phyloP scores from a whole-genome alignment of 2,888 invertebrate genomes.

The Gibbula magus region DNA sequence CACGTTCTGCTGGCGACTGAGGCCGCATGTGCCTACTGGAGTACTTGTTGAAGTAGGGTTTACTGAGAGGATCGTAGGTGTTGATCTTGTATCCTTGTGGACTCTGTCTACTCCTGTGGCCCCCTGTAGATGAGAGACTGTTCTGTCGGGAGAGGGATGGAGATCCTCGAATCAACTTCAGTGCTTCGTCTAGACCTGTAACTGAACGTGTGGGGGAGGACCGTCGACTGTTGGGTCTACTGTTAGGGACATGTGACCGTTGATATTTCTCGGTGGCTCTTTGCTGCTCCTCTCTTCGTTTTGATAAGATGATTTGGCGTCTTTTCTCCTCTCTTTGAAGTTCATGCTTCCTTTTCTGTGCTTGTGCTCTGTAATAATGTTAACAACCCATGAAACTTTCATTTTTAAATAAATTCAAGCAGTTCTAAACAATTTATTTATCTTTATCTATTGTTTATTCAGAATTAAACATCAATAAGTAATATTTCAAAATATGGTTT shows the following conservation, averaged over 20 bases:
- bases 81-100: conserved; percentile 36
- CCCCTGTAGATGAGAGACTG: conserved; percentile 29
- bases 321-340: conserved; percentile 68
- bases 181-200: conserved; percentile 62
- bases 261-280: conserved; percentile 72
- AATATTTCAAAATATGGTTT: too few relatives aligned
- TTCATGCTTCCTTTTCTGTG: conserved; percentile 62
- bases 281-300: conserved; percentile 65
- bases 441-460: too few relatives aligned
- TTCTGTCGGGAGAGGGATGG: conserved; percentile 30
- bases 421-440: too few relatives aligned
- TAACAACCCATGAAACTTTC: neutral
- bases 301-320: conserved; percentile 66
- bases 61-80: conserved; percentile 54
- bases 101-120: conserved; percentile 31
- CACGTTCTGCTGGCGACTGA: conserved; percentile 32
- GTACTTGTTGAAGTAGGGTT: conserved; percentile 59
- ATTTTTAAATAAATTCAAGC: too few relatives aligned
- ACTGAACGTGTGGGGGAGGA: conserved; percentile 41
- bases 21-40: conserved; percentile 40
- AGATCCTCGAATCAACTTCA: conserved; percentile 59
- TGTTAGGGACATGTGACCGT: conserved; percentile 56
- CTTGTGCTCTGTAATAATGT: conserved; percentile 55
- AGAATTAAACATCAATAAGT: too few relatives aligned
- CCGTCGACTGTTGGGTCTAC: conserved; percentile 43